Base-by-base conservation (phyloP, 1,140 invertebrate genomes). In the Diabrotica undecimpunctata region DNA sequence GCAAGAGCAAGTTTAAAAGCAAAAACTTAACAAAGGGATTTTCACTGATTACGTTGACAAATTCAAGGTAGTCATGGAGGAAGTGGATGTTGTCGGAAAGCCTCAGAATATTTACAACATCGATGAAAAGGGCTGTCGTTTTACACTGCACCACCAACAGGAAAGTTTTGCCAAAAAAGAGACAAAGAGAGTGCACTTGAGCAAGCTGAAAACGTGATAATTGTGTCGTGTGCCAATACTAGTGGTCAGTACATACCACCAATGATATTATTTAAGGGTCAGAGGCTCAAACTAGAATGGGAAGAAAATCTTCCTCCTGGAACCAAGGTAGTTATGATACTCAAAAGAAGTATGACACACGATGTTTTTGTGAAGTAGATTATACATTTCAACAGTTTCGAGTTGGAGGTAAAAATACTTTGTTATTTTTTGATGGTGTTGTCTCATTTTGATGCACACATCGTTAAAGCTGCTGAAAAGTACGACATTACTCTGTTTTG, bases 181-280 rank as follows among this genome's bases (percentile, higher is more conserved):
- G 9, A 51, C 62, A 8, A 74, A 72, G 71, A 67, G 68, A 60
- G 73, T 78, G 57, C 75, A 0, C 59, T 61, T 10, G 74, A 79
- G 72, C 74, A 79, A 62, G 72, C 62, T 53, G 70, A 76, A 66
- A 79, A 72, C 61, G 71, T 77, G 11, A 80, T 77, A 41, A 68
- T 78, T 54, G 73, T 76, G 14, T 69, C 65, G 6, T 77, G 76
- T 72, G 74, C 56, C 7, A 80, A 76, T 75, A 76, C 76, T 60
- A 9, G 72, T 10, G 77, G 77, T 51, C 35, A 65, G 9, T 63
- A 61, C 53, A 72, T 80, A 46, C 75, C 77, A 11, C 75, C 78
- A 12, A 76, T 75, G 70, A 74, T 79, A 35, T 56, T 80, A 37
- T 83, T 80, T 62, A 79, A 77, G 65, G 76, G 74, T 0, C 69